A percentile compares a stretch with the other conserved stretches of the same genome.
These are phyloP conservation scores for Corapipo altera DNA, from an alignment of 2,113 vertebrate species.

Conservation along the genomic window DNA sequence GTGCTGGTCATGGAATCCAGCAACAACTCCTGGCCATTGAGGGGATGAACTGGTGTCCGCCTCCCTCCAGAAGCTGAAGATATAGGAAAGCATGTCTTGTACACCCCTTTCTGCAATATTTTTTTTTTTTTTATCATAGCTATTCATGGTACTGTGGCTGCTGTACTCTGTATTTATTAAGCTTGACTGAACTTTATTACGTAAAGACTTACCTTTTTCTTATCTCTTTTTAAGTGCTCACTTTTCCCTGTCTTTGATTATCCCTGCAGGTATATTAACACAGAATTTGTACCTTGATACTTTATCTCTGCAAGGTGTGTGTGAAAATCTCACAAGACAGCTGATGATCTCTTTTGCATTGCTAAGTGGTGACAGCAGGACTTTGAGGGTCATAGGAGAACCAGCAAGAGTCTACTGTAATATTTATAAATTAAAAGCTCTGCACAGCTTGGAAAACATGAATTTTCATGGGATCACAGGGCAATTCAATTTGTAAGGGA, in stretches of 20 bases:
- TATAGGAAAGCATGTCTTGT: fast-evolving
- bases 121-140: background rate
- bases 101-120: background rate
- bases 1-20: background rate
- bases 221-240: background rate
- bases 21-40: background rate
- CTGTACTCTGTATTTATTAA: background rate
- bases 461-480: background rate
- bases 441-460: background rate
- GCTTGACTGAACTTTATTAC: background rate
- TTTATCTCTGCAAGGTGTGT: background rate
- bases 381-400: background rate
- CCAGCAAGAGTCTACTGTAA: background rate
- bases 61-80: background rate
- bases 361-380: background rate
- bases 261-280: background rate
- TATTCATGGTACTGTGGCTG: background rate
- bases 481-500: background rate
- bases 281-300: background rate
- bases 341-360: background rate
- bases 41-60: background rate
- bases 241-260: background rate
- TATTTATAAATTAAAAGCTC: background rate
- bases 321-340: background rate
- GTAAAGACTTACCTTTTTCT: background rate